Base-by-base conservation (phyloP, 2,797 vertebrate species). In the Falco peregrinus region DNA sequence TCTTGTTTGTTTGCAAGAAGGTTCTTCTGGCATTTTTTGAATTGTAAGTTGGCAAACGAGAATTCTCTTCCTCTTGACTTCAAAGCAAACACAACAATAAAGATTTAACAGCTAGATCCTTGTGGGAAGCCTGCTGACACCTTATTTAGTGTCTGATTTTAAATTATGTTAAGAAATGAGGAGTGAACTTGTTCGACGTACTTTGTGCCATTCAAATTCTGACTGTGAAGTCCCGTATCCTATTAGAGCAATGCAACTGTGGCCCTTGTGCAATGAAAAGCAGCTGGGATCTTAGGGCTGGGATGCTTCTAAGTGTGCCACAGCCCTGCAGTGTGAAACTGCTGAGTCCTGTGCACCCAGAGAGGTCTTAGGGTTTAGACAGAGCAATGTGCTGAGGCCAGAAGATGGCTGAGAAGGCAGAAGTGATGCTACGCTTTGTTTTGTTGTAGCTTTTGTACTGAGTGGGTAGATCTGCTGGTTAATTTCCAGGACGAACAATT, bases 1-100 rank as follows among this genome's bases (percentile, higher is more conserved):
- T 77, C 78, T 87, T 94, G 53, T 96, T 97, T 97, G 63, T 93
- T 93, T 90, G 67, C 78, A 91, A 78, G 91, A 96, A 68, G 86
- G 51, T 86, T 91, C 71, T 87, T 86, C 80, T 93, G 95, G 83
- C 90, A 89, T 83, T 95, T 93, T 95, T 85, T 94, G 43, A 94
- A 96, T 93, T 87, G 17, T 94, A 93, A 96, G 65, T 76, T 84
- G 87, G 82, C 84, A 93, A 94, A 96, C 92, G 94, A 93, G 80
- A 79, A 4, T 70, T 93, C 80, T 87, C 92, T 87, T 29, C 33
- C 67, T 69, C 64, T 92, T 43, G 9, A 95, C 94, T 97, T 97
- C 96, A 95, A 97, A 96, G 93, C 50, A 84, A 95, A 84, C 69
- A 77, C 39, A 95, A 88, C 85, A 86, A 60, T 76, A 91, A 87